These are phyloP conservation scores for Pelosia muscerda DNA, from an alignment of 2,888 invertebrate genomes.

Conservation along the genomic window DNA sequence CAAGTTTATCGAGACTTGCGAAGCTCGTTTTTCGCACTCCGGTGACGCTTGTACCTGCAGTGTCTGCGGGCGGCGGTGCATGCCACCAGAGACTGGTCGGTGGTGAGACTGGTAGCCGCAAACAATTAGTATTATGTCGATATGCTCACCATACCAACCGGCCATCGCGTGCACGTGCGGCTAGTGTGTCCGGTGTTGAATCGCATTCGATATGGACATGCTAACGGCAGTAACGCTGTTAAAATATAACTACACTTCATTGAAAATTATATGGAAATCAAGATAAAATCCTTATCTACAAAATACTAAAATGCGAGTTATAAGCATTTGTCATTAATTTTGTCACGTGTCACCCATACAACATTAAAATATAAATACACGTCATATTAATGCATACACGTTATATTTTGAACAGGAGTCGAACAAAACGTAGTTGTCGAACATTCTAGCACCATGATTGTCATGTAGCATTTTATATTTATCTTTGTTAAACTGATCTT, in stretches of 20 bases:
- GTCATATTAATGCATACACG: not conserved
- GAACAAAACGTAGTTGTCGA: too few relatives aligned
- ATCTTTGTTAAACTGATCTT: not conserved
- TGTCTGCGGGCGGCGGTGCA: not conserved
- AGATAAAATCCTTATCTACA: not conserved
- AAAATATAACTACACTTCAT: not conserved
- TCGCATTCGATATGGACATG: constrained; percentile 22
- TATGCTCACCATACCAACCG: constrained; percentile 23
- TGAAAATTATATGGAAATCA: not conserved
- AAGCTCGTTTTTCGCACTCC: not conserved
- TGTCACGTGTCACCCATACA: not conserved
- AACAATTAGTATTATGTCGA: constrained; percentile 21
- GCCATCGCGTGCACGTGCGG: constrained; percentile 33
- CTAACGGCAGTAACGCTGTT: not conserved
- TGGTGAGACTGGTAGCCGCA: not conserved
- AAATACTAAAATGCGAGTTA: not conserved
- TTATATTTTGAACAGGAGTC: too few relatives aligned
- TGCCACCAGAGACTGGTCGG: constrained; percentile 13
- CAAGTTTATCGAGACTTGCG: constrained; percentile 17
- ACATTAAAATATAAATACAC: not conserved
- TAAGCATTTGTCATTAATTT: not conserved
- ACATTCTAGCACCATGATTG: too few relatives aligned
- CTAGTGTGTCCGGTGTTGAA: constrained; percentile 28
- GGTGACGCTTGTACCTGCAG: not conserved
- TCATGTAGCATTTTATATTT: not conserved